A percentile compares a stretch with the other conserved stretches of the same genome.
Evolutionary conservation across 2,797 vertebrate species (phyloP).

Genomic region (Centropyge bicolor): DNA sequence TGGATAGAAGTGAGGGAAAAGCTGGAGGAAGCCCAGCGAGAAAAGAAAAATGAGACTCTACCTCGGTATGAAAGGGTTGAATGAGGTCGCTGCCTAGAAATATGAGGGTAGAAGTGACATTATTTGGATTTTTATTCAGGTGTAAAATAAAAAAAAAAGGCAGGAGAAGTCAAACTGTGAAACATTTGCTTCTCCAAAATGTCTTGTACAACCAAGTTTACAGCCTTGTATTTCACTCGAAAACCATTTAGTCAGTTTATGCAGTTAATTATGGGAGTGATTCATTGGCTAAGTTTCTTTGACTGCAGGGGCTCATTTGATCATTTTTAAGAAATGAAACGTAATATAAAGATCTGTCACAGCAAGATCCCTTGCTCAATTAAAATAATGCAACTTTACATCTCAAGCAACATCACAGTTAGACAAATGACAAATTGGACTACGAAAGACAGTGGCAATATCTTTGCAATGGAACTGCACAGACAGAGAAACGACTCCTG

Average conservation of each 20-base stretch:
- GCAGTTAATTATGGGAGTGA: background rate
- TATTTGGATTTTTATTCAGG: background rate
- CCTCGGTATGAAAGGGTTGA: background rate
- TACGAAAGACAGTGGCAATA: background rate
- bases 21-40: background rate
- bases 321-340: slow-evolving; percentile 2
- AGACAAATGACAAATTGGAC: background rate
- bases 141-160: background rate
- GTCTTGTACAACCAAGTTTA: background rate
- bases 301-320: background rate
- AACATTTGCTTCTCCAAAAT: background rate
- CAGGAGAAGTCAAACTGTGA: background rate
- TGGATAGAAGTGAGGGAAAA: background rate
- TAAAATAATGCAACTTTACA: background rate
- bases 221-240: background rate
- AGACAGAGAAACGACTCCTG: background rate
- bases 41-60: slow-evolving; percentile 5
- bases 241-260: background rate
- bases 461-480: background rate
- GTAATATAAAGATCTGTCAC: slow-evolving; percentile 2
- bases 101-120: background rate
- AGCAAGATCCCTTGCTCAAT: background rate
- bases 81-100: background rate
- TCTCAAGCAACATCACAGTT: background rate
- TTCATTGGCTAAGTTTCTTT: background rate